Evolutionary conservation across 2,797 vertebrate genomes (phyloP).

Genomic region (Onychomys torridus): DNA sequence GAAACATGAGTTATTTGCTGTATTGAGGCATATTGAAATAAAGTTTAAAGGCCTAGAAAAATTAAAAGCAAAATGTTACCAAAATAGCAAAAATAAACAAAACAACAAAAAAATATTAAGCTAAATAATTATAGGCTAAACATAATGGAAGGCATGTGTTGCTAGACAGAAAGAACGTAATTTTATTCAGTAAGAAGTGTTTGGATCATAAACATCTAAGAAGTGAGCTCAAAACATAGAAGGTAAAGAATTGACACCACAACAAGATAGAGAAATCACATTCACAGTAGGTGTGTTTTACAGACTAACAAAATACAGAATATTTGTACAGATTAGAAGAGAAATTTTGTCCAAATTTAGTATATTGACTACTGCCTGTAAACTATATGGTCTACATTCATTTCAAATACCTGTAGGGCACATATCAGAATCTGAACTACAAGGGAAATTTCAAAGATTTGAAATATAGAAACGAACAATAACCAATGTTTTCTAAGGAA

Average conservation of each 20-base stretch:
- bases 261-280: background rate
- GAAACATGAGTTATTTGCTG: background rate
- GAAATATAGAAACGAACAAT: background rate
- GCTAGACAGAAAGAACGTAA: background rate
- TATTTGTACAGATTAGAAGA: background rate
- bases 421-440: background rate
- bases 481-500: background rate
- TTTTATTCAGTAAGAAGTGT: background rate
- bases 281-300: background rate
- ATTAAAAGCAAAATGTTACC: background rate
- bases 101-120: background rate
- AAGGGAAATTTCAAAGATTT: background rate
- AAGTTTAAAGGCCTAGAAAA: background rate
- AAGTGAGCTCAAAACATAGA: background rate
- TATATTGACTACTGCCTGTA: no score
- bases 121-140: background rate
- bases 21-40: background rate
- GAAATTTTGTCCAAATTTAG: background rate
- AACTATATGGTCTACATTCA: background rate
- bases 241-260: background rate
- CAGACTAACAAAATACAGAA: background rate
- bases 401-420: background rate
- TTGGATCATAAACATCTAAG: background rate
- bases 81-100: background rate
- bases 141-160: background rate